Conservation (phyloP, 2,888 invertebrate genomes). For the Portevinia maculata region DNA sequence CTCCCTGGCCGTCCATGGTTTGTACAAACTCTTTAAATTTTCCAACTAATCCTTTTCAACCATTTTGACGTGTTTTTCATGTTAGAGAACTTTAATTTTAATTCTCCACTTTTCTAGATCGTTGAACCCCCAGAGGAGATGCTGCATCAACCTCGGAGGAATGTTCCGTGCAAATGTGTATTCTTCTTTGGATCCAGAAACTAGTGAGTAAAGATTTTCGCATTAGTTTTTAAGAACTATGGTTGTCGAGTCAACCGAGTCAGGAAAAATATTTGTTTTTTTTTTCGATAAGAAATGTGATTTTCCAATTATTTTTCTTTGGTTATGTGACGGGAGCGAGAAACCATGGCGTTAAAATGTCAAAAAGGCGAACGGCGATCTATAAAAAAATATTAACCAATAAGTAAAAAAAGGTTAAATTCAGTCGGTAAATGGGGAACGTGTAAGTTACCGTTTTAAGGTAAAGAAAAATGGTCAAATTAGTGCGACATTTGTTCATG, state of each 20-base stretch:
- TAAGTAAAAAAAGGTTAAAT: no score
- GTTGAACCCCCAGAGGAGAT: conserved; percentile 91
- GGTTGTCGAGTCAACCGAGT: background rate
- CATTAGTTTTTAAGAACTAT: conserved; percentile 22
- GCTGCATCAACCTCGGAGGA: conserved; percentile 89
- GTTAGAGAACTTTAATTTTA: conserved; percentile 30
- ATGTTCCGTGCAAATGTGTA: conserved; percentile 90
- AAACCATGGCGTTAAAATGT: conserved; percentile 6
- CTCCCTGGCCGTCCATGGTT: conserved; percentile 98
- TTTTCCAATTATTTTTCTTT: conserved; percentile 53
- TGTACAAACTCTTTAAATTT: conserved; percentile 83
- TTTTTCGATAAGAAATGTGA: conserved; percentile 41
- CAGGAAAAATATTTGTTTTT: conserved; percentile 16
- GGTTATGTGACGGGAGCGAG: conserved; percentile 50
- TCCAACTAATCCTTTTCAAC: conserved; percentile 10
- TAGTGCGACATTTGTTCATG: no score
- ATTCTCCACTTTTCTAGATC: conserved; percentile 85
- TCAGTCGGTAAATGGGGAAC: no score
- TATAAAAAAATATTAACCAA: no score
- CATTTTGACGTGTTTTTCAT: conserved; percentile 38
- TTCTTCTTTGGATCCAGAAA: conserved; percentile 98
- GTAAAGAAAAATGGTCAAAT: no score
- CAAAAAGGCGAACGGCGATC: background rate
- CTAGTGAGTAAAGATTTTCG: conserved; percentile 87
- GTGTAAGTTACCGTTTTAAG: no score